Base-by-base conservation (phyloP, 2,888 invertebrate species). In the Lathronympha strigana region DNA sequence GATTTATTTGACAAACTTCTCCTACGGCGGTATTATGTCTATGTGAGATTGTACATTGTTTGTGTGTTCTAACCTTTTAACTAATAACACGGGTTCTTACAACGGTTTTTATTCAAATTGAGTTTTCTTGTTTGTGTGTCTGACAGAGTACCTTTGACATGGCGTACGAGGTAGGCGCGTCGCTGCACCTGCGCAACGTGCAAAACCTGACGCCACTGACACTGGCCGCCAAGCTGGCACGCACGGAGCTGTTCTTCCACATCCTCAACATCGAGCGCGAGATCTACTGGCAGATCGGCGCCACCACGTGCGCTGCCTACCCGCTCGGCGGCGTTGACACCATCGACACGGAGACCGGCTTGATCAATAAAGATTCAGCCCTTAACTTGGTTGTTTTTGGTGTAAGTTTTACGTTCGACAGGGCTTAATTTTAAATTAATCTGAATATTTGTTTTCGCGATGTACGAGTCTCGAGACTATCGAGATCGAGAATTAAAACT, bases 241-340 rank as follows among this genome's bases (percentile, higher is more conserved):
- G 97, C 51, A 97, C 97, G 19, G 98, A 98, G 84, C 96, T 99
- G 93, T 99, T 99, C 88, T 98, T 98, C 80, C 98, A 99, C 79
- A 98, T 99, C 72, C 92, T 99, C 79, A 98, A 98, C 86, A 96
- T 99, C 68, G 98, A 98, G 82, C 90, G 99, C 31, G 98, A 99
- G 90, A 98, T 98, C 72, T 98, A 98, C 83, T 99, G 99, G 99
- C 98, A 98, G 84, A 96, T 98, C 72, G 98, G 98, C 0, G 96
- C 97, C 69, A 97, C 99, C 4, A 98, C 98, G 0, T 99, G 98
- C 83, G 98, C 99, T 0, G 99, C 99, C 0, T 99, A 99, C 88
- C 99, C 99, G 0, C 88, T 99, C 55, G 95, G 96, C 0, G 97
- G 97, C 86, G 96, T 99, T 36, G 99, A 99, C 80, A 99, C 99